Evolutionary conservation across 2,797 vertebrate species (phyloP), one percentile per base, ranked within the genome.

Genomic region (Rhyacichthys aspro): DNA sequence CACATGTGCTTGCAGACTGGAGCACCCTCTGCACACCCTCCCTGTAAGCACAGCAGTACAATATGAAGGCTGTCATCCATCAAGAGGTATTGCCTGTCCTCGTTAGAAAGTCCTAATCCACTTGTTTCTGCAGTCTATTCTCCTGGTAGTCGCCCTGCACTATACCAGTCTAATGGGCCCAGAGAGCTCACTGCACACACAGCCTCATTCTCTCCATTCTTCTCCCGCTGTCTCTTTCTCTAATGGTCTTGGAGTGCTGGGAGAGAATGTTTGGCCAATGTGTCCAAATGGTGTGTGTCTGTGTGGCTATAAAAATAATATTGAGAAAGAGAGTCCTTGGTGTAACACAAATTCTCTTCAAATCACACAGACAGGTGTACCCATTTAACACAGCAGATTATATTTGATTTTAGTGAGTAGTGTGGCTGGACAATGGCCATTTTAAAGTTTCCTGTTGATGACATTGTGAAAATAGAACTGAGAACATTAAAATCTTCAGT

Each of bases 51-150:
- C 9, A 8, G 58, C 68, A 59, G 68, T 56, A 62, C 70, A 58
- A 61, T 69, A 63, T 83, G 86, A 89, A 76, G 68, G 67, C 80
- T 83, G 82, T 82, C 88, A 92, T 92, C 88, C 79, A 90, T 92
- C 89, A 91, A 63, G 58, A 63, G 70, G 82, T 89, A 86, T 88
- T 88, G 90, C 83, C 78, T 88, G 80, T 90, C 82, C 84, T 89
- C 74, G 69, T 91, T 90, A 90, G 85, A 87, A 88, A 90, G 77
- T 88, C 86, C 86, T 89, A 89, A 90, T 88, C 81, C 88, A 90
- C 85, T 90, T 89, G 86, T 90, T 90, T 88, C 79, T 82, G 76
- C 70, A 86, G 83, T 89, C 71, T 82, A 78, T 85, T 85, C 79
- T 84, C 77, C 70, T 76, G 82, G 74, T 84, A 74, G 82, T 39